phyloP scores from a whole-genome alignment of 2,797 vertebrate genomes.

The Phyllotis vaccarum region DNA sequence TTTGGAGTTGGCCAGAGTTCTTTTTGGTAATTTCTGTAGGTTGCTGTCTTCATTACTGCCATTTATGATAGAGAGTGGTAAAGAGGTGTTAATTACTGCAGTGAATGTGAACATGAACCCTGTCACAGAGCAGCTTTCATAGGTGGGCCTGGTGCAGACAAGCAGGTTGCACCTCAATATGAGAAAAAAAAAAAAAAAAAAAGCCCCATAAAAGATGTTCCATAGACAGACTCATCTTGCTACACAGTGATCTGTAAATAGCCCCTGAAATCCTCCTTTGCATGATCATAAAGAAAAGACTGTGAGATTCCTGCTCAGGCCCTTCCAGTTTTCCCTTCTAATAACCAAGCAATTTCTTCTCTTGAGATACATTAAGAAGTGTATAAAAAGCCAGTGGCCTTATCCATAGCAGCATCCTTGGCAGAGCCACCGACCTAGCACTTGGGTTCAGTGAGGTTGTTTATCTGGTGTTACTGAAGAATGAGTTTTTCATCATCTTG shows the following conservation, averaged over 20 bases:
- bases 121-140: not conserved
- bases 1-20: constrained; percentile 20
- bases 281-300: constrained; percentile 9
- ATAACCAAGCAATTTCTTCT: constrained; percentile 32
- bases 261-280: not conserved
- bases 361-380: not conserved
- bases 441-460: not conserved
- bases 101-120: not conserved
- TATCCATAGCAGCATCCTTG: not conserved
- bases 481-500: constrained; percentile 41
- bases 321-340: not conserved
- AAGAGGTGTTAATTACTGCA: not conserved
- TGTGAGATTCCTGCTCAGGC: not conserved
- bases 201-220: too few relatives aligned
- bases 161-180: not conserved
- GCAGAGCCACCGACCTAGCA: not conserved
- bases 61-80: constrained; percentile 21
- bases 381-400: constrained; percentile 16
- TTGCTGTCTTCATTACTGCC: not conserved
- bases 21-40: constrained; percentile 31
- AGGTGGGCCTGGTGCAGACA: not conserved
- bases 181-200: not conserved
- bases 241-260: constrained; percentile 37
- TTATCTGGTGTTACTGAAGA: constrained; percentile 12
- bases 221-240: not conserved